Conservation (phyloP, 30 jellyfish, hydroid and myxozoan species). For the Turritopsis dohrnii region DNA sequence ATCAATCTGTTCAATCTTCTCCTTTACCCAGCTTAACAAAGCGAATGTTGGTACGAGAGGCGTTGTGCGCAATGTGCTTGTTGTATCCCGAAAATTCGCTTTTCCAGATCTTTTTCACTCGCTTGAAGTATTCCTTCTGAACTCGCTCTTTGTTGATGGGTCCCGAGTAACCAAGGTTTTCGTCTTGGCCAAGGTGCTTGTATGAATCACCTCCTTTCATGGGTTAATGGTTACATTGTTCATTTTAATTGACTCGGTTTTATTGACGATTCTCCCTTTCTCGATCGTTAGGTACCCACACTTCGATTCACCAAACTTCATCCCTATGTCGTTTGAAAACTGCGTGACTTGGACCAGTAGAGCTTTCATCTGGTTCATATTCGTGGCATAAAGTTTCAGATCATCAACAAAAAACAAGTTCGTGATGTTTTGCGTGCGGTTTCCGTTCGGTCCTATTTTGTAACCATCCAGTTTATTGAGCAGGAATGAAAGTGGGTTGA, state of each 20-base stretch:
- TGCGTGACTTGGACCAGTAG: neutral
- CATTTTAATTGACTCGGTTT: neutral
- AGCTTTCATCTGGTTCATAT: neutral
- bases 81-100: neutral
- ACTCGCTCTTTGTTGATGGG: slow-evolving; percentile 14
- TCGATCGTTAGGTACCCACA: slow-evolving; percentile 8
- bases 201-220: neutral
- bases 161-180: slow-evolving; percentile 10
- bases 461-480: slow-evolving; percentile 11
- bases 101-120: neutral
- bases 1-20: too few relatives aligned
- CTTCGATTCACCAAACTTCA: slow-evolving; percentile 15
- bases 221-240: neutral
- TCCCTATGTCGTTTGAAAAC: slow-evolving; percentile 9
- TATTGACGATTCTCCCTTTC: neutral
- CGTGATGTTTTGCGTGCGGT: slow-evolving; percentile 5
- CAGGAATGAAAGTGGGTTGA: slow-evolving; percentile 13
- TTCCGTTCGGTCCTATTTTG: neutral
- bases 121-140: neutral
- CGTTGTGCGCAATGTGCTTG: too few relatives aligned
- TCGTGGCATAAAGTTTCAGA: neutral
- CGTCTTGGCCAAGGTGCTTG: slow-evolving; percentile 18
- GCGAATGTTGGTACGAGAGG: too few relatives aligned
- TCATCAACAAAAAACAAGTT: slow-evolving; percentile 10
- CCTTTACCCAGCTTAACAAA: too few relatives aligned